Evolutionary conservation across 2,797 vertebrate species (phyloP), one percentile per base, ranked within the genome.

Genomic region (Chelon auratus): DNA sequence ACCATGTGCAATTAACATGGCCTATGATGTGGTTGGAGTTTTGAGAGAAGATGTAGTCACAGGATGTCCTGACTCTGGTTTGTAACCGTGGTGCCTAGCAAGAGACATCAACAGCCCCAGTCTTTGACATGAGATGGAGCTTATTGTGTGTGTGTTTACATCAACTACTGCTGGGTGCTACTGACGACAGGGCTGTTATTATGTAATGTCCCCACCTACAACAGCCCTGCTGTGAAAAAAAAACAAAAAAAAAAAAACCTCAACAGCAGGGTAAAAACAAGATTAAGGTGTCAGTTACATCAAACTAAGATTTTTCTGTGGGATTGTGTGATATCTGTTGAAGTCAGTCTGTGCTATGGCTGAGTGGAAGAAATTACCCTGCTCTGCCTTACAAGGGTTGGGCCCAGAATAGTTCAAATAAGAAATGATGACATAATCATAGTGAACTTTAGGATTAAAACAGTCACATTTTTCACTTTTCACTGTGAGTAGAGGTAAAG

Each of bases 21-120:
- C 10, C 10, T 14, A 1, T 15, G 5, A n/a, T 56, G 61, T 57
- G 54, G 43, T 68, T 58, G n/a, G 18, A 45, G 26, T 37, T 61
- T 33, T 5, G 12, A 40, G 14, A n/a, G 5, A 48, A 52, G 18
- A 62, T 0, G 1, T 3, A 26, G 60, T 66, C 43, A 63, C n/a
- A 72, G 56, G 22, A 64, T 4, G n/a, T 9, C 12, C 11, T 3
- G 6, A 15, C 4, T 18, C 14, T 22, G 2, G 3, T 33, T 43
- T 33, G 8, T 82, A 36, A 62, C 66, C 33, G 56, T 24, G 3
- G 17, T 73, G 56, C 70, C 2, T 1, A 39, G 59, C 77, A 76
- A 84, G 77, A 37, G 68, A 37, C 59, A 39, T 53, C 6, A 5
- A 40, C 62, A 39, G 53, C 6, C n/a, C n/a, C n/a, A n/a, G 4